Evolutionary conservation across 2,888 invertebrate species (phyloP).

Genomic region (Aradus depressus): DNA sequence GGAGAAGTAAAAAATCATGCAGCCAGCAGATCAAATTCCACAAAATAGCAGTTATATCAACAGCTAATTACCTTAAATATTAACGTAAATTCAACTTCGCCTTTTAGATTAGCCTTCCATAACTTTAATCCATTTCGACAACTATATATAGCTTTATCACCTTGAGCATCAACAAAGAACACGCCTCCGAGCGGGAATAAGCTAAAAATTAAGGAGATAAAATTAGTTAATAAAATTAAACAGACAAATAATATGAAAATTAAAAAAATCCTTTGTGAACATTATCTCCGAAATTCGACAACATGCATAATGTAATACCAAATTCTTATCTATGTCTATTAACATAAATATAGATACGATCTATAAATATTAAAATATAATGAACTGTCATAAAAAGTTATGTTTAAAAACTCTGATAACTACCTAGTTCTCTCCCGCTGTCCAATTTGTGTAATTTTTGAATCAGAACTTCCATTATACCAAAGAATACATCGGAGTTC

Average conservation of each 20-base stretch:
- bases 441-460: slow-evolving; percentile 68
- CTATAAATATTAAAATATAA: background rate
- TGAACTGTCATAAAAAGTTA: too few species aligned
- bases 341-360: too few species aligned
- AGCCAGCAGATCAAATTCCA: background rate
- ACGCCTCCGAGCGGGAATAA: slow-evolving; percentile 29
- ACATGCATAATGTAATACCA: background rate
- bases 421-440: slow-evolving; percentile 77
- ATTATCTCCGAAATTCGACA: background rate
- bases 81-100: slow-evolving; percentile 71
- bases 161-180: slow-evolving; percentile 18
- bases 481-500: slow-evolving; percentile 70
- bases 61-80: slow-evolving; percentile 57
- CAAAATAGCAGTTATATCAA: background rate
- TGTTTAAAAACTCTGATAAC: too few species aligned
- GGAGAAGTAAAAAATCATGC: background rate
- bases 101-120: slow-evolving; percentile 66
- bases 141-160: slow-evolving; percentile 49
- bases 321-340: background rate
- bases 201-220: slow-evolving; percentile 26
- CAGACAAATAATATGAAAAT: too few species aligned
- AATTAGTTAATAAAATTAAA: too few species aligned
- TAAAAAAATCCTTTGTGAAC: background rate
- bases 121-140: slow-evolving; percentile 71
- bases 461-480: slow-evolving; percentile 47